Evolutionary conservation across 30 jellyfish, hydroid and myxozoan genomes (phyloP).

Genomic region (Mastigias papua): DNA sequence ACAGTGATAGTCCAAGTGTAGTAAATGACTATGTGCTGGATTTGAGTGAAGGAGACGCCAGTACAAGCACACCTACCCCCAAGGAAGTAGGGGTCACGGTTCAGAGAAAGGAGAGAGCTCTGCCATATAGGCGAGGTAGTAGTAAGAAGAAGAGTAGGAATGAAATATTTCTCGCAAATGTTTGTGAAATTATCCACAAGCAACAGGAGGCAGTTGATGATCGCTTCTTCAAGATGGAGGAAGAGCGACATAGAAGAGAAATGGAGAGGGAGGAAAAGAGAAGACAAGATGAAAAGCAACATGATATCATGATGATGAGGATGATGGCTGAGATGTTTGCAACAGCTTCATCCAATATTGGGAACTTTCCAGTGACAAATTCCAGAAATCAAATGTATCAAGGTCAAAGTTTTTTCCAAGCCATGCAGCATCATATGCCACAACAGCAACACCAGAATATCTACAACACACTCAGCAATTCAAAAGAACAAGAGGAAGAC

Average conservation of each 20-base stretch:
- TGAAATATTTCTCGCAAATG: slow-evolving; percentile 28
- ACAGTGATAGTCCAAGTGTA: not conserved
- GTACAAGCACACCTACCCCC: slow-evolving; percentile 26
- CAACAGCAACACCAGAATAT: slow-evolving; percentile 2
- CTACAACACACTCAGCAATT: not conserved
- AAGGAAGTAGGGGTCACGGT: not conserved
- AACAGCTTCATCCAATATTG: not conserved
- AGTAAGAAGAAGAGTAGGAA: slow-evolving; percentile 58
- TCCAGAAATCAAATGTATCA: slow-evolving; percentile 9
- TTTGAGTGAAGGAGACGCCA: slow-evolving; percentile 28
- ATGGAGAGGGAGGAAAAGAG: slow-evolving; percentile 19
- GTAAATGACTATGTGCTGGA: slow-evolving; percentile 6
- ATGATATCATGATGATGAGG: slow-evolving; percentile 50
- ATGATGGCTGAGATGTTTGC: slow-evolving; percentile 59
- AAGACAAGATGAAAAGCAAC: slow-evolving; percentile 38
- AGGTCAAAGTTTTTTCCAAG: not conserved
- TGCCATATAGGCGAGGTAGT: not conserved
- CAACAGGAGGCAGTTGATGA: slow-evolving; percentile 57
- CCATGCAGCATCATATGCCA: slow-evolving; percentile 15
- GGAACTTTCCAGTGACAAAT: slow-evolving; percentile 3
- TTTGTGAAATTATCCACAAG: slow-evolving; percentile 10
- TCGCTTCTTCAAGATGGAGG: slow-evolving; percentile 15
- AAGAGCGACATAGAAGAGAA: slow-evolving; percentile 18
- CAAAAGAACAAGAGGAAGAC: slow-evolving; percentile 19
- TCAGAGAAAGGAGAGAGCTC: not conserved